Evolutionary conservation across 2,113 vertebrate genomes (phyloP).

Genomic region (Panthera leo): DNA sequence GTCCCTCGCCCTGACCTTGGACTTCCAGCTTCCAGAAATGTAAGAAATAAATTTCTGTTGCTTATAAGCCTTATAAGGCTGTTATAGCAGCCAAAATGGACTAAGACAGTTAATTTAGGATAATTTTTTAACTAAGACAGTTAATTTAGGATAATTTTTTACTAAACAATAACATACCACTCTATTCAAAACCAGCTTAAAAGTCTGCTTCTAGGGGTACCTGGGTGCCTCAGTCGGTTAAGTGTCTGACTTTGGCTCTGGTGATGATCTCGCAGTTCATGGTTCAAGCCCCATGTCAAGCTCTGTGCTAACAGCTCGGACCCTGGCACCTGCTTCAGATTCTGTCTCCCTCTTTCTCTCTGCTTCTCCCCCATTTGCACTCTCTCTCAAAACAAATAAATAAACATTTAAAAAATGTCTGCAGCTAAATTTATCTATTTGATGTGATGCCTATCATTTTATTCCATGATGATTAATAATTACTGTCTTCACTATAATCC

Average conservation of each 20-base stretch:
- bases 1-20: neutral
- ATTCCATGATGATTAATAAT: neutral
- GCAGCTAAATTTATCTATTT: neutral
- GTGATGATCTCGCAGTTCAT: too few relatives aligned
- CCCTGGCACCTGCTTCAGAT: too few relatives aligned
- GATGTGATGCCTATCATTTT: neutral
- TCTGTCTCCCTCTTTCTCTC: too few relatives aligned
- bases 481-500: neutral
- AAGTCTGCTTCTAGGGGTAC: neutral
- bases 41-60: neutral
- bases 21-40: neutral
- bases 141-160: neutral
- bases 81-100: neutral
- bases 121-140: neutral
- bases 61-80: neutral
- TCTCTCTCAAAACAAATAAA: too few relatives aligned
- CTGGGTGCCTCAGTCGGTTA: too few relatives aligned
- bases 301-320: too few relatives aligned
- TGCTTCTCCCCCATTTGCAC: too few relatives aligned
- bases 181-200: slow-evolving; percentile 28
- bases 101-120: neutral
- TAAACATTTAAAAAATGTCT: neutral
- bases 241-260: too few relatives aligned
- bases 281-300: too few relatives aligned
- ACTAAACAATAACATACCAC: neutral